Conservation (phyloP, 2,888 invertebrate species). For the Alsophila aescularia region DNA sequence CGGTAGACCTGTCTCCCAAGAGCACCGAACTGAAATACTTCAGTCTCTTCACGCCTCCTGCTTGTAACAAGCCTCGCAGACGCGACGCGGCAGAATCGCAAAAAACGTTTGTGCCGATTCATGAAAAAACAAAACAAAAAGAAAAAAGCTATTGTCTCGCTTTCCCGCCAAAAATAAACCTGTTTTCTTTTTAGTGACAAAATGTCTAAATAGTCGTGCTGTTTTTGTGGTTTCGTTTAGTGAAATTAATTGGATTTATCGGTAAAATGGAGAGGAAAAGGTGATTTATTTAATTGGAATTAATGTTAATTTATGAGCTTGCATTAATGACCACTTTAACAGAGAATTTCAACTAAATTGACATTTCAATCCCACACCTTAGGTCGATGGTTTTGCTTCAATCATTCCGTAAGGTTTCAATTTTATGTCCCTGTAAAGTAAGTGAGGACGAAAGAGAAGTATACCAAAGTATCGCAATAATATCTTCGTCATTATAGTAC, state of each 20-base stretch:
- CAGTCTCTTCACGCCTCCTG: conserved; percentile 52
- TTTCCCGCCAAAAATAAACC: conserved; percentile 43
- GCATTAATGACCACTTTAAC: background rate
- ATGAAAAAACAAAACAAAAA: conserved; percentile 30
- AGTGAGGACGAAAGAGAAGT: no score
- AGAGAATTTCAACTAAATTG: no score
- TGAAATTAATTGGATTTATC: conserved; percentile 35
- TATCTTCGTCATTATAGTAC: no score
- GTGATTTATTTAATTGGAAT: conserved; percentile 53
- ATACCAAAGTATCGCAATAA: no score
- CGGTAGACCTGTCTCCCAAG: conserved; percentile 60
- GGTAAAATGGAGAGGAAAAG: conserved; percentile 75
- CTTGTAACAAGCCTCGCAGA: conserved; percentile 29
- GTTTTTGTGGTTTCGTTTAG: conserved; percentile 32
- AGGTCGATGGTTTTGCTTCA: no score
- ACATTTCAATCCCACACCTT: no score
- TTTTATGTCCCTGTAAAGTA: no score
- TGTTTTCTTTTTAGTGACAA: conserved; percentile 47
- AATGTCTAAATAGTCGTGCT: conserved; percentile 41
- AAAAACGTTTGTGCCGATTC: conserved; percentile 38
- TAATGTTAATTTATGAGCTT: background rate
- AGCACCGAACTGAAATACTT: conserved; percentile 54
- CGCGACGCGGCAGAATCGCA: conserved; percentile 40
- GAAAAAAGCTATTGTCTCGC: conserved; percentile 36
- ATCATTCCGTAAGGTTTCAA: no score